Base-by-base conservation (phyloP, 2,888 invertebrate species). In the Lathronympha strigana region DNA sequence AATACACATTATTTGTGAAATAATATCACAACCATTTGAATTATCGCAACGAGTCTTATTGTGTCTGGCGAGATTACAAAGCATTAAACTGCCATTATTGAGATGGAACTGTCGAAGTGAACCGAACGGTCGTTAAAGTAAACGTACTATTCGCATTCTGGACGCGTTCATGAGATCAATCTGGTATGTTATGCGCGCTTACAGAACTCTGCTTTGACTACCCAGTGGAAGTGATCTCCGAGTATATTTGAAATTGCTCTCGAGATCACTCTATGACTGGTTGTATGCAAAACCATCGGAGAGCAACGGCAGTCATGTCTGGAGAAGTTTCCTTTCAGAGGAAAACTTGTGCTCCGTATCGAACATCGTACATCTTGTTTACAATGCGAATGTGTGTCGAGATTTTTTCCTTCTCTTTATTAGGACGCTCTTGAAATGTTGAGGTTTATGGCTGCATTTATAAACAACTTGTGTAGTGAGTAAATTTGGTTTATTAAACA, bases 301-400 rank as follows among this genome's bases (percentile, higher is more conserved):
- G 23, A n/a, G 45, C 23, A 13, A 45, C 0, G n/a, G n/a, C 47
- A 23, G n/a, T 45, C 5, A 38, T 9, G 4, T 11, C 23, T n/a
- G 23, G 23, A 23, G 13, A 51, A 60, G 60, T 54, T 45, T 40
- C 45, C 66, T 49, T 36, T 25, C 45, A 50, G n/a, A 50, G 43
- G 63, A 49, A 61, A 61, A 53, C 47, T 54, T 33, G 50, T 55
- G 62, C 28, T 53, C 31, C 28, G 58, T 67, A 61, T 62, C 47
- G 23, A 47, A 23, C n/a, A 23, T 47, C 47, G 62, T 54, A 64
- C 47, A 61, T 67, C 23, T 47, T 70, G 71, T 72, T 72, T 72
- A 72, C 72, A 66, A 68, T 58, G 61, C 63, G 66, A 69, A 60
- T 67, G 67, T 69, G 57, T 63, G 61, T 71, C 69, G 60, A 57